These are phyloP conservation scores for Micromussa lordhowensis DNA, from an alignment of 92 coral and sea anemone genomes.

Conservation along the genomic window DNA sequence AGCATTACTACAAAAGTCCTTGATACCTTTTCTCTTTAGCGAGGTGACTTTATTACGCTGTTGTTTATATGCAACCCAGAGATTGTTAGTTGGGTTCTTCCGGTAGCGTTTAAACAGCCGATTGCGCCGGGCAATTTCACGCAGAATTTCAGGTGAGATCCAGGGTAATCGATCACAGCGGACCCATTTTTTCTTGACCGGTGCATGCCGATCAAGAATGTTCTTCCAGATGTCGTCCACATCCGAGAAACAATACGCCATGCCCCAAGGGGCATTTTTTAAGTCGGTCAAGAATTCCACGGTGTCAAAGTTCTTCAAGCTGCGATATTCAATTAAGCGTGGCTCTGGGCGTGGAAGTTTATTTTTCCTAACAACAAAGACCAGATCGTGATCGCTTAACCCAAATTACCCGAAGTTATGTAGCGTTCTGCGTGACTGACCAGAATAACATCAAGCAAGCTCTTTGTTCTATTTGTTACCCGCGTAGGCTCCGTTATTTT, in stretches of 20 bases:
- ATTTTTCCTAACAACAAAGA: conserved; percentile 54
- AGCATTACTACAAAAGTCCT: conserved; percentile 34
- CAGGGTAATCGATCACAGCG: conserved; percentile 42
- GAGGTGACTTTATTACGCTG: conserved; percentile 45
- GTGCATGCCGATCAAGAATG: conserved; percentile 40
- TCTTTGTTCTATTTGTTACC: conserved; percentile 49
- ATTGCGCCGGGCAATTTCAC: conserved; percentile 31
- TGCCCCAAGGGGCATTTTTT: conserved; percentile 52
- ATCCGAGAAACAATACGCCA: conserved; percentile 40
- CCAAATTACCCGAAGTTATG: conserved; percentile 45
- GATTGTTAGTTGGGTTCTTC: conserved; percentile 18
- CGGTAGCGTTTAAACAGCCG: conserved; percentile 36
- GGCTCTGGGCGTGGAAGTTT: neutral
- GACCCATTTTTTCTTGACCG: conserved; percentile 32
- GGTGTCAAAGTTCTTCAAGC: conserved; percentile 54
- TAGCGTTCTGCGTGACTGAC: conserved; percentile 67
- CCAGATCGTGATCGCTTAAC: conserved; percentile 64
- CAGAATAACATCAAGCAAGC: conserved; percentile 60
- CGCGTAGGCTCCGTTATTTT: conserved; percentile 58
- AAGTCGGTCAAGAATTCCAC: conserved; percentile 48
- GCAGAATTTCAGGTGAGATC: conserved; percentile 46
- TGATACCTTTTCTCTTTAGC: conserved; percentile 38
- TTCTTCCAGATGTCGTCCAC: conserved; percentile 39
- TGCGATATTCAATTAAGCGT: conserved; percentile 40
- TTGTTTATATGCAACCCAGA: conserved; percentile 21